Percentiles rank a stretch among this genome's conserved stretches.
Conservation (phyloP, 2,888 invertebrate species). For the Aphrophora alni region DNA sequence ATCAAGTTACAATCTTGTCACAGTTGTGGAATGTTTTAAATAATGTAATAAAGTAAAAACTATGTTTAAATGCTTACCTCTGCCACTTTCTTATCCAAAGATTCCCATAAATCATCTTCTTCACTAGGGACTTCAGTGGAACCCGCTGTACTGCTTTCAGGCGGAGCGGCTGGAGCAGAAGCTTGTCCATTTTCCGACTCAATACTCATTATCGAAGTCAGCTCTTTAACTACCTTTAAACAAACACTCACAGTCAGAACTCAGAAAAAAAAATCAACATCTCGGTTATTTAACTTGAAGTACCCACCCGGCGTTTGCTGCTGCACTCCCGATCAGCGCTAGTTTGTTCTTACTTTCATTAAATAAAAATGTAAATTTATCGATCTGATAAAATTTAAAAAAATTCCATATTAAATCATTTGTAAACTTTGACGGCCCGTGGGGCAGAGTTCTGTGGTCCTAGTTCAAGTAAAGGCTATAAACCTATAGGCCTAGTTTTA, state of each 20-base stretch:
- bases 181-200: not conserved
- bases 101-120: not conserved
- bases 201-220: not conserved
- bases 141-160: not conserved
- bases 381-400: not conserved
- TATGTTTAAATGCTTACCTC: not conserved
- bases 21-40: too few species aligned
- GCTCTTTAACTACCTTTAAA: conserved; percentile 3
- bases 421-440: not conserved
- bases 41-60: not conserved
- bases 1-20: too few species aligned
- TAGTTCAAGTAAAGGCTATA: not conserved
- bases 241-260: not conserved
- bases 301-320: not conserved
- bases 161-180: not conserved
- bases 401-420: not conserved
- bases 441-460: not conserved
- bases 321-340: not conserved
- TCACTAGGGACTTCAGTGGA: not conserved
- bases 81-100: not conserved
- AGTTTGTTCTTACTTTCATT: not conserved
- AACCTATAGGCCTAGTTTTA: too few species aligned
- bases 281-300: not conserved
- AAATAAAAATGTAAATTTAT: not conserved
- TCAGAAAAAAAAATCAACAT: not conserved